Conservation (phyloP, 2,113 vertebrate genomes). For the Anolis sagrei region DNA sequence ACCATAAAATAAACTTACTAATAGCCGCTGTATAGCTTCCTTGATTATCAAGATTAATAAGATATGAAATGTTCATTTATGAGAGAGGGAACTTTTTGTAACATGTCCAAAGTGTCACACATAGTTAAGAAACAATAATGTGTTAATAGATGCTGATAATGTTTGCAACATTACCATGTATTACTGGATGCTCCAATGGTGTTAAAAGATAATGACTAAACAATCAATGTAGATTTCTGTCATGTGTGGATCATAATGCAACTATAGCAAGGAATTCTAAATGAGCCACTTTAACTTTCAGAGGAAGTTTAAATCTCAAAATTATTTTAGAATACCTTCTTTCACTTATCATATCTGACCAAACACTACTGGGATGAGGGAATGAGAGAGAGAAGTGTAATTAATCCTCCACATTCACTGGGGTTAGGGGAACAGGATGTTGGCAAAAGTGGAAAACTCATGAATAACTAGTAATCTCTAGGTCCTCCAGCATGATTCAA, state of each 20-base stretch:
- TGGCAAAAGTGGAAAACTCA: no score
- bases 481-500: no score
- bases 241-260: background rate
- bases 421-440: no score
- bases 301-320: background rate
- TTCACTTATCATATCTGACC: background rate
- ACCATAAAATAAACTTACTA: constrained; percentile 37
- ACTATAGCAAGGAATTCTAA: no score
- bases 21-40: constrained; percentile 14
- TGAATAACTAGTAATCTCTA: no score
- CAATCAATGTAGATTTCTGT: constrained; percentile 14
- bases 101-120: constrained; percentile 51
- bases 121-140: constrained; percentile 54
- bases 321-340: background rate
- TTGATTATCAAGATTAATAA: constrained; percentile 54
- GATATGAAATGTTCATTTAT: constrained; percentile 41
- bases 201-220: constrained; percentile 31
- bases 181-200: constrained; percentile 52
- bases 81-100: constrained; percentile 7
- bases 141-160: constrained; percentile 5
- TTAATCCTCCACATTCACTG: no score
- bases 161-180: constrained; percentile 39
- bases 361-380: no score
- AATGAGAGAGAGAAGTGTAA: no score
- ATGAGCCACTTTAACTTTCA: background rate